These are phyloP conservation scores for Epinephelus lanceolatus DNA, from an alignment of 2,113 vertebrate genomes.

Conservation along the genomic window DNA sequence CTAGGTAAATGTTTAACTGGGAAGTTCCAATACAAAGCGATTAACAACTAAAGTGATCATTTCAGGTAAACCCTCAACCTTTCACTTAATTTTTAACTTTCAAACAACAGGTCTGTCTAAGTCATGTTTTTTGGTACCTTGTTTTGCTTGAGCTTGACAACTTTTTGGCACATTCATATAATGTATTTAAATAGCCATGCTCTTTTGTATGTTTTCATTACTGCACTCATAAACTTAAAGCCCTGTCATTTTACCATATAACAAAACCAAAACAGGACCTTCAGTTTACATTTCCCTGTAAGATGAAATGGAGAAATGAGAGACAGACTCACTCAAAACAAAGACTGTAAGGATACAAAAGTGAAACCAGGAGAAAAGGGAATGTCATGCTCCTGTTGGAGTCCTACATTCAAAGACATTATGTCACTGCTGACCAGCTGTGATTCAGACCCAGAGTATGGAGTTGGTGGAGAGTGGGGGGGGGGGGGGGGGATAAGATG, in stretches of 20 bases:
- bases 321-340: slow-evolving; percentile 11
- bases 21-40: not conserved
- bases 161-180: not conserved
- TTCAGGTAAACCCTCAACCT: not conserved
- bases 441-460: slow-evolving; percentile 38
- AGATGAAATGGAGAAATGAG: slow-evolving; percentile 61
- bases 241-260: not conserved
- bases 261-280: slow-evolving; percentile 7
- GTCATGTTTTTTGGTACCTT: not conserved
- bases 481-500: not conserved
- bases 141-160: not conserved
- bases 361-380: slow-evolving; percentile 27
- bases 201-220: not conserved
- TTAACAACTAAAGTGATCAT: not conserved
- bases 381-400: not conserved
- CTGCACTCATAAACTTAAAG: slow-evolving; percentile 12
- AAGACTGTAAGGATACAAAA: not conserved
- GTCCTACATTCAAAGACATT: not conserved
- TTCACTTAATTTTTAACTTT: not conserved
- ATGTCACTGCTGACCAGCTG: not conserved
- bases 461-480: not conserved
- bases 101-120: not conserved
- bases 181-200: not conserved
- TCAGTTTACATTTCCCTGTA: not conserved
- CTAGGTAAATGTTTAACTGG: not conserved